Base-by-base conservation (phyloP, 1,140 invertebrate species). In the Dendrolimus kikuchii region DNA sequence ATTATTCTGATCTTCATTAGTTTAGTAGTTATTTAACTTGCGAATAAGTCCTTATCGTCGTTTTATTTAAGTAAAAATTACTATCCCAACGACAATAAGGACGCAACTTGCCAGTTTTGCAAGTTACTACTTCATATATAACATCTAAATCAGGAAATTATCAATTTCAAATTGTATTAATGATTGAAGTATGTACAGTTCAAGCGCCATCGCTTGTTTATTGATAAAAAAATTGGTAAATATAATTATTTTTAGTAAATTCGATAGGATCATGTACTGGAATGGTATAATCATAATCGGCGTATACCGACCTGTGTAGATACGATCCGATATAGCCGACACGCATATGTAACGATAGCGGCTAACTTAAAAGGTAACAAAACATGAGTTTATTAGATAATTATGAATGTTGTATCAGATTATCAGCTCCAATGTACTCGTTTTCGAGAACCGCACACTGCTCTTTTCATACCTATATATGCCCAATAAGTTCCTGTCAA, bases 341-440 rank as follows among this genome's bases (percentile, higher is more conserved):
- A 61, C 60, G 60, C 51, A 69, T 73, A 66, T 77, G 70, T 69
- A 64, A 66, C 61, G 79, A 82, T 82, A 82, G 79, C 79, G 79
- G 79, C 65, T 60, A 68, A 68, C 60, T 67, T 64, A 65, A 77
- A 82, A 79, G 71, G 71, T 62, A 51, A 64, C 64, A 71, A 68
- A 79, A 80, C 79, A 82, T 63, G 77, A 60, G 71, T 80, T 77
- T 73, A 73, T 77, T 71, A 71, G 79, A 82, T 82, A 66, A 66
- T 66, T 60, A 82, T 70, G 71, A 77, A 70, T 73, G 71, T 75
- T 75, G 74, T 75, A 71, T 67, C 63, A 59, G 71, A 75, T 77
- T 74, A 78, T 79, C 67, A 51, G 43, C 10, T 53, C 59, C 23
- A 23, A 23, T 61, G 60, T 66, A 64, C 61, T 65, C 55, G 49